These are phyloP conservation scores for human (Homo sapiens) DNA, from an alignment of 2,113 vertebrate genomes.

Conservation along the genomic window DNA sequence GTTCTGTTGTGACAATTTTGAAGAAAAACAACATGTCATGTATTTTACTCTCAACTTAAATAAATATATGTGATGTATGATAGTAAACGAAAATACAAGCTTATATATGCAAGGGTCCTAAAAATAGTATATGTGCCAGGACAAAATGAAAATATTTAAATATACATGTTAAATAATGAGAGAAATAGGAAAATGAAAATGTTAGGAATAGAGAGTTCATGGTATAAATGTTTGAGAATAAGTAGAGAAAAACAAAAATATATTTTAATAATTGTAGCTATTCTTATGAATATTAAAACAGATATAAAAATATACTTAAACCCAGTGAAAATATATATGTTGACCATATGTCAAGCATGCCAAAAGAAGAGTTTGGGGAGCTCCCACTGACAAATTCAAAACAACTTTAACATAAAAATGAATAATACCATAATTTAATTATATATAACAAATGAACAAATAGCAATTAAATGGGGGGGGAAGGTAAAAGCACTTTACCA, in stretches of 20 bases:
- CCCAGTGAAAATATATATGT: too few relatives aligned
- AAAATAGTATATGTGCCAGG: neutral
- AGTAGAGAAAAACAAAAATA: too few relatives aligned
- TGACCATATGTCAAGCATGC: neutral
- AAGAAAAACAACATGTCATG: neutral
- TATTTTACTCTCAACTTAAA: neutral
- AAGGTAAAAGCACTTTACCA: neutral
- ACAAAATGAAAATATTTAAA: neutral
- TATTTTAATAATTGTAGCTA: too few relatives aligned
- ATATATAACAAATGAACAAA: neutral
- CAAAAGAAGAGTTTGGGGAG: neutral
- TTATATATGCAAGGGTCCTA: neutral
- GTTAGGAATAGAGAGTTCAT: neutral
- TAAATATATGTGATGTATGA: neutral
- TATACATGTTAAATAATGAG: neutral
- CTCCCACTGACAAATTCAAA: neutral
- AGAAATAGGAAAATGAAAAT: neutral
- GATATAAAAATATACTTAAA: too few relatives aligned
- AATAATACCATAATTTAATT: neutral
- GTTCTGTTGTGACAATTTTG: neutral
- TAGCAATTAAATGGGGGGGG: neutral
- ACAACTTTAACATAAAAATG: neutral
- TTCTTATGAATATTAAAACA: too few relatives aligned
- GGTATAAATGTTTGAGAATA: too few relatives aligned
- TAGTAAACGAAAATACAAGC: neutral